Conservation (phyloP, 2,113 vertebrate genomes). For the Pseudonaja textilis region DNA sequence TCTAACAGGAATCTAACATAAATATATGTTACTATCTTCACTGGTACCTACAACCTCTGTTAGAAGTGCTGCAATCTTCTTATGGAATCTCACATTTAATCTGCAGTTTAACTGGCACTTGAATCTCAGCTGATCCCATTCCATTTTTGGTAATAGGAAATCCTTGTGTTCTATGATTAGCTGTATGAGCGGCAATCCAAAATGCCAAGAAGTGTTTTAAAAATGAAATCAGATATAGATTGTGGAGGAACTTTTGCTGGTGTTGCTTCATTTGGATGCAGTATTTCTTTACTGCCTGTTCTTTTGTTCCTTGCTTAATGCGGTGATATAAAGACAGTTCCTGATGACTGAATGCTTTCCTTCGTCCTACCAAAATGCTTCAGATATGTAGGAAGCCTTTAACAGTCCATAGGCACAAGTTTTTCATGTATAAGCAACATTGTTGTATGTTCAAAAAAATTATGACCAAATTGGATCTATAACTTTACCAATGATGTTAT, state of each 20-base stretch:
- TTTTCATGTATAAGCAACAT: background rate
- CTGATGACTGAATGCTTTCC: background rate
- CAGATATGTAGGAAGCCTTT: background rate
- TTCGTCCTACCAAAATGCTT: background rate
- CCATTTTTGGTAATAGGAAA: background rate
- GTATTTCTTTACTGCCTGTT: background rate
- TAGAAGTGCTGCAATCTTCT: background rate
- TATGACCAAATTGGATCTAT: background rate
- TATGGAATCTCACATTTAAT: background rate
- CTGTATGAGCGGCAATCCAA: background rate
- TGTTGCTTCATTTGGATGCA: background rate
- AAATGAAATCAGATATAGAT: background rate
- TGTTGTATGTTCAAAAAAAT: background rate
- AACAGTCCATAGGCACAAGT: background rate
- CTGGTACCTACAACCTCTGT: background rate
- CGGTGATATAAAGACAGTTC: background rate
- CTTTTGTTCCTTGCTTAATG: background rate
- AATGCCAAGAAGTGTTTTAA: background rate
- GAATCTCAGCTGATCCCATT: background rate
- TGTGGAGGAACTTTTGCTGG: background rate
- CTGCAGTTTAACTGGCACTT: background rate
- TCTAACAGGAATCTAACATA: background rate
- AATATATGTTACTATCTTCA: background rate
- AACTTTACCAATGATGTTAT: background rate
- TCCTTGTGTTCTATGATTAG: background rate